Base-by-base conservation (phyloP, 2,797 vertebrate species). In the Cynodonichthys magdalenae region DNA sequence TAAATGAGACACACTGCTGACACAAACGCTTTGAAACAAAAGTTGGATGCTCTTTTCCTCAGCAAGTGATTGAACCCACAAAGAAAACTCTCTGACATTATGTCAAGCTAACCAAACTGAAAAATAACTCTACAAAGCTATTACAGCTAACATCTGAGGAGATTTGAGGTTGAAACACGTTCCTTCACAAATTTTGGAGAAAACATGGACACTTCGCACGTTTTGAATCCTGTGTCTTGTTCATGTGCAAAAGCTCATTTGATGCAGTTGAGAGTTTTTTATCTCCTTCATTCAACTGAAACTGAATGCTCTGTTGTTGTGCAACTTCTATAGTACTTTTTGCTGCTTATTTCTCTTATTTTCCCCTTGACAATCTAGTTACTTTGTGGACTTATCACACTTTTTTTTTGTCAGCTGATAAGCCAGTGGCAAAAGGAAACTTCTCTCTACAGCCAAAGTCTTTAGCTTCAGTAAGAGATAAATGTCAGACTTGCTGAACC, bases 321-420 rank as follows among this genome's bases (percentile, higher is more conserved):
- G 14, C 49, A 58, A 53, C 50, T 79, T 55, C 36, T 53, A 34
- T 53, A 69, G 48, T 56, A 59, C 49, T 17, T 51, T 74, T 62
- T 54, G 59, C 52, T 65, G 64, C 51, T 67, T 48, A 82, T 70
- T 61, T 66, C 73, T 70, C 73, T 75, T 56, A 24, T 54, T 66
- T 60, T 39, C 18, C 36, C 29, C 15, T 64, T 66, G 51, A 71
- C 72, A 69, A 56, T 69, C 71, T 62, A 63, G 74, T 79, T 63
- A 67, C 34, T 41, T 5, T 45, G 45, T 34, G 17, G n/a, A 55
- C 61, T 80, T 67, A 75, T 81, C 69, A 67, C 55, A 56, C 46
- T 24, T 69, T 54, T 55, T 54, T 55, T 64, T 62, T 64, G 49
- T 70, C 74, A 53, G 68, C 48, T 64, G 59, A 70, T 64, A 70